These are phyloP conservation scores for Hydractinia echinata DNA, from an alignment of 30 jellyfish, hydroid and myxozoan genomes.

Conservation along the genomic window DNA sequence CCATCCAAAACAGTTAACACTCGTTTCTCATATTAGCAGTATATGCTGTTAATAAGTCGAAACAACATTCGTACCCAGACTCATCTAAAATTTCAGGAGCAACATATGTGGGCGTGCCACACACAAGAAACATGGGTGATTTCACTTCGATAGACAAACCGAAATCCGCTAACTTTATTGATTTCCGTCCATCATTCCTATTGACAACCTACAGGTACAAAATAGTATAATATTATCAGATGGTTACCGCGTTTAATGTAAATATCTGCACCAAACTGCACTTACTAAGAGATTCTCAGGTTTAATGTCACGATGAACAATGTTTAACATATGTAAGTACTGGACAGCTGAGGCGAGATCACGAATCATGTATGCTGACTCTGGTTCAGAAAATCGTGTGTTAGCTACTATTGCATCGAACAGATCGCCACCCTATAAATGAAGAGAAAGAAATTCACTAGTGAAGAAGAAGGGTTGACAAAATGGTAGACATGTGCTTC, in stretches of 20 bases:
- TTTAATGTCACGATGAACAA: slow-evolving; percentile 90
- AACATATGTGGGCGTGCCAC: slow-evolving; percentile 98
- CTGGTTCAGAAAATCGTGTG: slow-evolving; percentile 88
- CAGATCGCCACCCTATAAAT: slow-evolving; percentile 79
- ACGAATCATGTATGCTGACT: slow-evolving; percentile 88
- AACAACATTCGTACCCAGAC: slow-evolving; percentile 67
- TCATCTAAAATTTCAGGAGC: slow-evolving; percentile 97
- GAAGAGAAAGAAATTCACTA: neutral
- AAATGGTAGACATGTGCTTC: neutral
- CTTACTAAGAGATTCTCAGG: slow-evolving; percentile 89
- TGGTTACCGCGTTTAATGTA: neutral
- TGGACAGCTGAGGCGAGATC: slow-evolving; percentile 88
- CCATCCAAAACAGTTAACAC: too few relatives aligned
- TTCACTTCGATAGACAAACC: slow-evolving; percentile 94
- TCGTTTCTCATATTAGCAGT: too few relatives aligned
- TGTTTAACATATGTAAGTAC: slow-evolving; percentile 59
- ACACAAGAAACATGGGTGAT: slow-evolving; percentile 90
- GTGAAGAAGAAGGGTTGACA: neutral
- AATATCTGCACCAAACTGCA: neutral
- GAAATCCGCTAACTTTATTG: slow-evolving; percentile 88
- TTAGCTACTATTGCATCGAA: slow-evolving; percentile 95
- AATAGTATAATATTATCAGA: neutral
- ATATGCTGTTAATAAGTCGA: neutral
- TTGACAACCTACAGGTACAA: slow-evolving; percentile 60
- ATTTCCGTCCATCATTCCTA: slow-evolving; percentile 53